Base-by-base conservation (phyloP, 1,140 invertebrate species). In the Drosophila paulistorum region DNA sequence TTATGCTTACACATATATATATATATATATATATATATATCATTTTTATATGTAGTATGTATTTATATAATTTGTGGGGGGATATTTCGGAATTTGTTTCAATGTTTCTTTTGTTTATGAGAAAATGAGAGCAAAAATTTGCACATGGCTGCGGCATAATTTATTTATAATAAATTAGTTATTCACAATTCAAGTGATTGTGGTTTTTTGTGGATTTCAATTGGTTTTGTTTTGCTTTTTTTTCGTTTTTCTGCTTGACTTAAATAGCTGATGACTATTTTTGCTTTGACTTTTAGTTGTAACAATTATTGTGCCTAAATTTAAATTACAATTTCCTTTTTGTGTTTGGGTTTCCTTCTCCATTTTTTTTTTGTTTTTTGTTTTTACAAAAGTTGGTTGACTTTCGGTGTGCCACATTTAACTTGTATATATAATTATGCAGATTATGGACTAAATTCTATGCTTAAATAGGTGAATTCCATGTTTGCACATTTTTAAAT, bases 401-500 rank as follows among this genome's bases (percentile, higher is more conserved):
- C 76, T 81, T 68, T 54, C 41, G 61, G 59, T 68, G 77, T 68
- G 67, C 77, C 74, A 79, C 62, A 59, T 69, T 77, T 69, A 81
- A 64, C 57, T 45, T 51, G 30, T 51, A 54, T 23, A 41, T 48
- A 37, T 64, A 39, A 45, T 65, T 84, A 42, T 69, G 35, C 39
- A 55, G 65, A 30, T 66, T 72, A 73, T 83, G 80, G 77, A 72
- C 83, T 87, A 84, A 78, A 71, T 20, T 78, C 84, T 89, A 89
- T 68, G 51, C 84, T 89, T 89, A 89, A 89, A 89, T 89, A 89
- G 84, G 84, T 81, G 81, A 89, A 80, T 83, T 89, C 77, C 77
- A 80, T 83, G 77, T 71, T 83, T 69, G 59, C 71, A 86, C 64
- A 86, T 72, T 82, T 69, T 72, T 74, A 57, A 74, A 63, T 79